Evolutionary conservation across 2,888 invertebrate species (phyloP), one percentile per base, ranked within the genome.

Genomic region (Lutraria lutraria): DNA sequence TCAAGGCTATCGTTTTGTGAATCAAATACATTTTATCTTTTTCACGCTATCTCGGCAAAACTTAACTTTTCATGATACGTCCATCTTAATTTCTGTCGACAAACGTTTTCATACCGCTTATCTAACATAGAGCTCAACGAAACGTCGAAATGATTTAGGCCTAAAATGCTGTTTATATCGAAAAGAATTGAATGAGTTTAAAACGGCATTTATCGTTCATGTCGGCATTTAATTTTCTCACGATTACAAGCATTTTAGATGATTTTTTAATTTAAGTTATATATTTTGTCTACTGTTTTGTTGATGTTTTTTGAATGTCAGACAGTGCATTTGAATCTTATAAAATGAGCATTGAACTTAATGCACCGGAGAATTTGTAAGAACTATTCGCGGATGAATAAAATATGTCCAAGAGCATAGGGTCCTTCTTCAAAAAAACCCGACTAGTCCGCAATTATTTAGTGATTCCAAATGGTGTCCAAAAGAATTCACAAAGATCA

Each of bases 1-100:
- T 83, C 87, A 88, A 88, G 83, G 43, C 83, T 88, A 88, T 88
- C 87, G 43, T 25, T 83, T 83, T 52, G 19, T 34, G 53, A 83
- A 83, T 87, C 80, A 79, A 83, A 88, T 83, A 79, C 60, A 31
- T 83, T n/a, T 53, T 88, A 88, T 88, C 87, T 83, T 16, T 43
- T 84, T 80, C 29, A 56, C 85, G 54, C 76, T 80, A 85, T 85
- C 85, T 54, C n/a, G n/a, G 29, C 21, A 34, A 80, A 85, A 80
- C 76, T 43, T 84, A 54, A 60, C 53, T n/a, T 76, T 86, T 85
- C 76, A 31, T 83, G 85, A 60, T 63, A 82, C 68, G 88, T 88
- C 88, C 79, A 63, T 82, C 72, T 82, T 86, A 85, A 88, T 88
- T 84, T 80, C 25, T 80, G 60, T 81, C 72, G n/a, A 83, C 83